These are phyloP conservation scores for Flexamia atlantica DNA, from an alignment of 2,888 invertebrate genomes.

Conservation along the genomic window DNA sequence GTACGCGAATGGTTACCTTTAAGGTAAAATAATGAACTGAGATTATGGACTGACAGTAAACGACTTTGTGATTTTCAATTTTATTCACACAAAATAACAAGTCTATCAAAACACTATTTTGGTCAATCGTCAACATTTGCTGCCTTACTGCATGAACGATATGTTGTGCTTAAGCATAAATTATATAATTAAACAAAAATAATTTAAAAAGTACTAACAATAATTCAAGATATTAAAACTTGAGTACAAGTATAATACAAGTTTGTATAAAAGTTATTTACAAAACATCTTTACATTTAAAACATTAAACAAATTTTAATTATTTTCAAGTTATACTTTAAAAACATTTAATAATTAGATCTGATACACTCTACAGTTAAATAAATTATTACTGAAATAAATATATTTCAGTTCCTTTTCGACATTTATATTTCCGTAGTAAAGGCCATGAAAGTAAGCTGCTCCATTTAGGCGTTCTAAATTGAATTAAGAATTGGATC, in stretches of 20 bases:
- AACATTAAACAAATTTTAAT: too few relatives aligned
- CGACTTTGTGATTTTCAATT: too few relatives aligned
- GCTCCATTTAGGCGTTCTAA: too few relatives aligned
- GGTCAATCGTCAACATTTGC: background rate
- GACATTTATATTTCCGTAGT: too few relatives aligned
- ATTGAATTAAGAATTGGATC: too few relatives aligned
- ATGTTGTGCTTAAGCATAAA: background rate
- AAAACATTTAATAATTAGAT: background rate
- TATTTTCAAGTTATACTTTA: background rate
- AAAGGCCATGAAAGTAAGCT: too few relatives aligned
- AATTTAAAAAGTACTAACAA: background rate
- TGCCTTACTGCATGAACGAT: background rate
- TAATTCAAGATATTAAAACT: background rate
- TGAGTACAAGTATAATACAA: background rate
- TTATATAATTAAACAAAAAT: background rate
- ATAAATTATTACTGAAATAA: too few relatives aligned
- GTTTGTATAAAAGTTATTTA: constrained; percentile 8
- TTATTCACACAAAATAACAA: too few relatives aligned
- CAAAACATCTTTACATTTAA: constrained; percentile 10
- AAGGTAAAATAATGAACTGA: too few relatives aligned
- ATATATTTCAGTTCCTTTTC: too few relatives aligned
- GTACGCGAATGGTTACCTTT: too few relatives aligned
- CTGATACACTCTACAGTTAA: background rate
- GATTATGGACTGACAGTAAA: too few relatives aligned
- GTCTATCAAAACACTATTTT: background rate